Evolutionary conservation across 2,797 vertebrate genomes (phyloP).

Genomic region (Mallotus villosus): DNA sequence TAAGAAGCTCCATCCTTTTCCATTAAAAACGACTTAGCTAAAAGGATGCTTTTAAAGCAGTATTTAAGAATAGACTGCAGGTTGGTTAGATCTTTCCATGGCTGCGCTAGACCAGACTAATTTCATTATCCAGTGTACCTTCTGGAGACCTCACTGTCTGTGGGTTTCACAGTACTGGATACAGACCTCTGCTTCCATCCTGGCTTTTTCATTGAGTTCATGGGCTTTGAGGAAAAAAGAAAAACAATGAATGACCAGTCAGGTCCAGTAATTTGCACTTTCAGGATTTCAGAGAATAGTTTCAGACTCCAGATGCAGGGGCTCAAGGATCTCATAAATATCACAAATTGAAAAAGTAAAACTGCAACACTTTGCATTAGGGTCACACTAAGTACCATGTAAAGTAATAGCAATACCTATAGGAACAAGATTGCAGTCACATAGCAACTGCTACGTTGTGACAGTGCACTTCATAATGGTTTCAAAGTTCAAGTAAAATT

Average conservation of each 20-base stretch:
- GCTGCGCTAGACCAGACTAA: slow-evolving; percentile 5
- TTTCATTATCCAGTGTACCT: slow-evolving; percentile 68
- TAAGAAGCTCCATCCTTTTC: not conserved
- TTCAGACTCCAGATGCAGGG: not conserved
- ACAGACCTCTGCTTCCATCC: slow-evolving; percentile 72
- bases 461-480: too few relatives aligned
- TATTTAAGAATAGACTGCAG: not conserved
- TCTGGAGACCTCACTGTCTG: slow-evolving; percentile 66
- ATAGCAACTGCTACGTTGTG: too few relatives aligned
- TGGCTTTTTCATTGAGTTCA: slow-evolving; percentile 50
- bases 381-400: not conserved
- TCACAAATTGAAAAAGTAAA: not conserved
- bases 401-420: too few relatives aligned
- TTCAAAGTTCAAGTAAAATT: too few relatives aligned
- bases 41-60: not conserved
- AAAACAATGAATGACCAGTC: not conserved
- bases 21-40: not conserved
- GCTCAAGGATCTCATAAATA: not conserved
- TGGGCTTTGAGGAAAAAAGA: slow-evolving; percentile 77
- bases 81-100: not conserved
- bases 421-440: too few relatives aligned
- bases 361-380: not conserved
- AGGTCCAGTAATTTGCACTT: not conserved
- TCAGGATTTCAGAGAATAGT: not conserved
- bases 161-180: slow-evolving; percentile 68